Evolutionary conservation across 2,797 vertebrate genomes (phyloP).

Genomic region (Malacoraja senta): DNA sequence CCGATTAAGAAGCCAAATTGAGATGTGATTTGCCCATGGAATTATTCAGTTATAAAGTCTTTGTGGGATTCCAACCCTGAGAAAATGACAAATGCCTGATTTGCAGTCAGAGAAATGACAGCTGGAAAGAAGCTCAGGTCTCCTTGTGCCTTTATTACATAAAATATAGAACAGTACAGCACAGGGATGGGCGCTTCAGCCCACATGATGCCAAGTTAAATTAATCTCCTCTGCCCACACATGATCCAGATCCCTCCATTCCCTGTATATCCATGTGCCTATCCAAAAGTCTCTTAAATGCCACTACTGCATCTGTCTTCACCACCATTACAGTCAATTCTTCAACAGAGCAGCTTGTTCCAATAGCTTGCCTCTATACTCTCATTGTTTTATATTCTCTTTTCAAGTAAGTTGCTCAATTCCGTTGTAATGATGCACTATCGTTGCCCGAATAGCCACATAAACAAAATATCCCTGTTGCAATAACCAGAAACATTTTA

Average conservation of each 20-base stretch:
- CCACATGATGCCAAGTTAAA: too few species aligned
- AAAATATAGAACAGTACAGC: too few species aligned
- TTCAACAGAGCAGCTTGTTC: not conserved
- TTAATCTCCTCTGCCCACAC: too few species aligned
- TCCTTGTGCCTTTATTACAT: not conserved
- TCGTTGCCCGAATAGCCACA: not conserved
- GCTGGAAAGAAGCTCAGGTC: not conserved
- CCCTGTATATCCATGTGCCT: too few species aligned
- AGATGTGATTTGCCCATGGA: not conserved
- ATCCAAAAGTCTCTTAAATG: too few species aligned
- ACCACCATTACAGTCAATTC: not conserved
- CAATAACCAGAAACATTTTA: not conserved
- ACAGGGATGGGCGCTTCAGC: too few species aligned
- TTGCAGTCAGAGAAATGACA: not conserved
- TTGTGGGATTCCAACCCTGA: not conserved
- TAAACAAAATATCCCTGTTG: not conserved
- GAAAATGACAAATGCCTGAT: not conserved
- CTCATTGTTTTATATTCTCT: not conserved
- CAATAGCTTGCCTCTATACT: not conserved
- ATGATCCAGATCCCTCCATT: too few species aligned
- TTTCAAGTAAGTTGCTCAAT: not conserved
- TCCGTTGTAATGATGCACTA: not conserved
- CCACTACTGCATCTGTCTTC: too few species aligned
- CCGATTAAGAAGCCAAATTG: not conserved
- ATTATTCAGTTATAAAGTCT: not conserved